phyloP scores from a whole-genome alignment of 1,140 invertebrate genomes.

The Sycophila sp. region DNA sequence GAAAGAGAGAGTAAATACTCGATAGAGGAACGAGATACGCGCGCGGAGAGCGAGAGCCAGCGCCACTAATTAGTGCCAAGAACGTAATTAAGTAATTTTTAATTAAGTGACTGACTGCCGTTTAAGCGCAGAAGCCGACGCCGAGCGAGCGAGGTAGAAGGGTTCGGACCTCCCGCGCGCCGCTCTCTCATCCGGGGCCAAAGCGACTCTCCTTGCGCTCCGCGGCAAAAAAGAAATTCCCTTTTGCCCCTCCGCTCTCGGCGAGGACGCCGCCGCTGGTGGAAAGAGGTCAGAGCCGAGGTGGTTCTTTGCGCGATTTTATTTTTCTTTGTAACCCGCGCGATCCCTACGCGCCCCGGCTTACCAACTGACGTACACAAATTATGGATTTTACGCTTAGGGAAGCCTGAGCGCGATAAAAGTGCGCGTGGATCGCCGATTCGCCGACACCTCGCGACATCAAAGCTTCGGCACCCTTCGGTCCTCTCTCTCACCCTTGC shows the following conservation, averaged over 20 bases:
- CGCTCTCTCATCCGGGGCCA: conserved; percentile 48
- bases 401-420: conserved; percentile 23
- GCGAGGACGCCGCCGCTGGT: neutral
- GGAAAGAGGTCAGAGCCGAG: conserved; percentile 16
- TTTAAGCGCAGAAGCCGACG: conserved; percentile 56
- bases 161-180: conserved; percentile 40
- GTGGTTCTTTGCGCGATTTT: neutral
- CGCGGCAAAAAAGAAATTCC: conserved; percentile 44
- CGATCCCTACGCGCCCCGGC: neutral
- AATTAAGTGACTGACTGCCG: conserved; percentile 70
- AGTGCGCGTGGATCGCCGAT: neutral
- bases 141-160: neutral
- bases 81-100: conserved; percentile 75
- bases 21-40: conserved; percentile 42
- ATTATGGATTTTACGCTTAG: conserved; percentile 28
- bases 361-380: conserved; percentile 21
- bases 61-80: conserved; percentile 72
- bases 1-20: conserved; percentile 43
- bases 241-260: conserved; percentile 34
- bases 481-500: too few species aligned
- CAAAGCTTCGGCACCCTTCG: too few species aligned
- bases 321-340: neutral
- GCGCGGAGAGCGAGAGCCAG: conserved; percentile 47
- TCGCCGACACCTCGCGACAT: neutral
- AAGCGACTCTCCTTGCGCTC: conserved; percentile 25